Evolutionary conservation across 1,140 invertebrate species (phyloP).

Genomic region (Drosophila triauraria): DNA sequence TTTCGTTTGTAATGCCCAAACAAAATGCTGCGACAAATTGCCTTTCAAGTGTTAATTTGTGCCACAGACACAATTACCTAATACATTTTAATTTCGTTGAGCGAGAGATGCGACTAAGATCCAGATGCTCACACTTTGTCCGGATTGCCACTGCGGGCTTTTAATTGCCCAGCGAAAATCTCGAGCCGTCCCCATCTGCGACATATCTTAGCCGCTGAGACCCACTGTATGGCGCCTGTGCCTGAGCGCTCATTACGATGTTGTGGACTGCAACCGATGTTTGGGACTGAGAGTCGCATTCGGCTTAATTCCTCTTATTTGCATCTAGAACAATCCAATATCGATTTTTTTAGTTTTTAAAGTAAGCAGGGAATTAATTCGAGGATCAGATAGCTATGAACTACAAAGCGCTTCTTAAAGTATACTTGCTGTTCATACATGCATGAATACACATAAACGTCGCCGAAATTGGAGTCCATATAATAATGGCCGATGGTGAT

Average conservation of each 20-base stretch:
- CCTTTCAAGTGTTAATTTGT: slow-evolving; percentile 78
- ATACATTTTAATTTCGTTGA: slow-evolving; percentile 79
- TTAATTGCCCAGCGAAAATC: slow-evolving; percentile 53
- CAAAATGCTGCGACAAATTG: slow-evolving; percentile 71
- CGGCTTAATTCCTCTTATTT: neutral
- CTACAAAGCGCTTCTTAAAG: neutral
- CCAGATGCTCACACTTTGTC: slow-evolving; percentile 28
- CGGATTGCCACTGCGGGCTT: slow-evolving; percentile 27
- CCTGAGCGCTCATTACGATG: slow-evolving; percentile 52
- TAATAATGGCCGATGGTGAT: no score
- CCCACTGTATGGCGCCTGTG: slow-evolving; percentile 11
- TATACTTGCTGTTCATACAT: no score
- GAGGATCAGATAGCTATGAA: neutral
- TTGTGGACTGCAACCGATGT: slow-evolving; percentile 49
- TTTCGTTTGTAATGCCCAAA: slow-evolving; percentile 39
- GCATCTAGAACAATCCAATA: neutral
- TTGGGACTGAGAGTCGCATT: slow-evolving; percentile 1
- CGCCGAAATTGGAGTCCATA: no score
- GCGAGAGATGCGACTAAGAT: slow-evolving; percentile 41
- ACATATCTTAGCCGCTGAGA: slow-evolving; percentile 45
- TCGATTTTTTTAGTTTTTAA: neutral
- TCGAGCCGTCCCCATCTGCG: slow-evolving; percentile 38
- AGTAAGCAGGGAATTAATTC: neutral
- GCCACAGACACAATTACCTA: slow-evolving; percentile 81
- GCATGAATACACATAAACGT: no score